Evolutionary conservation across 2,797 vertebrate genomes (phyloP).

Genomic region (Typhlichthys eigenmanni): DNA sequence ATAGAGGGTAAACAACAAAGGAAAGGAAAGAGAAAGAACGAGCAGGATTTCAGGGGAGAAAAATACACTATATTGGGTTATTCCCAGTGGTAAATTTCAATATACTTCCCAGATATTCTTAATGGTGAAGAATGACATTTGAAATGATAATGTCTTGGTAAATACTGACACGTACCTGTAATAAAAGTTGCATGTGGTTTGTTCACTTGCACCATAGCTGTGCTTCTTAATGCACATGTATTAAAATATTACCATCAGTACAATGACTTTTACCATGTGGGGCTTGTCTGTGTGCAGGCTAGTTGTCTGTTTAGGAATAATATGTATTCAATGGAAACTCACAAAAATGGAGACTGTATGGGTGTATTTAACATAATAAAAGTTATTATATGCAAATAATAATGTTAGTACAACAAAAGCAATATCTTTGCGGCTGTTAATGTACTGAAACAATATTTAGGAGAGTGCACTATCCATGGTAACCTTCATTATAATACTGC

Average conservation of each 20-base stretch:
- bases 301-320: too few species aligned
- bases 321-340: too few species aligned
- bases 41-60: neutral
- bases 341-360: too few species aligned
- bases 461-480: neutral
- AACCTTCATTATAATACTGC: neutral
- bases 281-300: too few species aligned
- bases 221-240: too few species aligned
- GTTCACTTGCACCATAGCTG: too few species aligned
- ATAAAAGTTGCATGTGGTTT: neutral
- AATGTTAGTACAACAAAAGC: too few species aligned
- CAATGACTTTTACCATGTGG: too few species aligned
- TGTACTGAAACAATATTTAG: neutral
- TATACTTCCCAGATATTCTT: slow-evolving; percentile 22
- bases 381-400: too few species aligned
- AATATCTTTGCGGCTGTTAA: neutral
- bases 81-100: slow-evolving; percentile 24
- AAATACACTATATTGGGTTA: slow-evolving; percentile 17
- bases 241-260: too few species aligned
- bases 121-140: slow-evolving; percentile 17
- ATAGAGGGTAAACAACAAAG: neutral
- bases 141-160: slow-evolving; percentile 35
- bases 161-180: slow-evolving; percentile 11
- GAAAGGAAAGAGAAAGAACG: slow-evolving; percentile 2
- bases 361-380: too few species aligned